A percentile compares a stretch with the other conserved stretches of the same genome.
Conservation (phyloP, 37 sponge, comb jelly and placozoan genomes). For the Tethya wilhelma region DNA sequence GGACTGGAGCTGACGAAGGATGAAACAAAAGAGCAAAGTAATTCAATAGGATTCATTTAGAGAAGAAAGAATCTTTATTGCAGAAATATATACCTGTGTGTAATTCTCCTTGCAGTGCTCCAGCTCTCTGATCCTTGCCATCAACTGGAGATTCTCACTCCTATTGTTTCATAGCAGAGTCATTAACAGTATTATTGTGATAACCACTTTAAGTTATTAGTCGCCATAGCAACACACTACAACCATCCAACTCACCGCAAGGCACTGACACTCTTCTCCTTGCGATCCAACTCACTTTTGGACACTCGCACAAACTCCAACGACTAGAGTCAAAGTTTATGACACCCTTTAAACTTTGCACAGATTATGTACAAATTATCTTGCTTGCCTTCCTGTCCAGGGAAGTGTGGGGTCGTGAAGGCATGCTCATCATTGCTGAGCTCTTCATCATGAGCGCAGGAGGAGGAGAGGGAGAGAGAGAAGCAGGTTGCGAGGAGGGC, state of each 20-base stretch:
- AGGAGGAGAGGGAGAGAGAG: constrained; percentile 16
- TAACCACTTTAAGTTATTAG: neutral
- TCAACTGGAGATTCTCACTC: constrained; percentile 39
- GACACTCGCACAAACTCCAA: constrained; percentile 51
- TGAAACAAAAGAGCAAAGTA: neutral
- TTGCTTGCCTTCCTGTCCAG: neutral
- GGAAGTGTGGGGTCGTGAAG: neutral
- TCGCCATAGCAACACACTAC: neutral
- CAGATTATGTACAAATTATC: neutral
- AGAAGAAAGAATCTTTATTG: too few relatives aligned
- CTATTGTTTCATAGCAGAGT: constrained; percentile 11
- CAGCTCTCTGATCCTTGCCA: constrained; percentile 45
- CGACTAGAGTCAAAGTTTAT: neutral
- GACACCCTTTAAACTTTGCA: neutral
- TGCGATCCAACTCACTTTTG: constrained; percentile 45
- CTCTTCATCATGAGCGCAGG: too few relatives aligned
- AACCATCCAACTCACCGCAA: neutral
- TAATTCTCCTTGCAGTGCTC: constrained; percentile 18
- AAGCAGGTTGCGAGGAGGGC: neutral
- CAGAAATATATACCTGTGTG: constrained; percentile 11
- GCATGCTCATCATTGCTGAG: constrained; percentile 9
- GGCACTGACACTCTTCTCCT: constrained; percentile 29
- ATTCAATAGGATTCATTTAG: neutral
- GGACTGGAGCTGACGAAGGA: constrained; percentile 27
- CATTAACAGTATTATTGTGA: neutral